phyloP scores from a whole-genome alignment of 2,888 invertebrate species.

The Ochlodes sylvanus region DNA sequence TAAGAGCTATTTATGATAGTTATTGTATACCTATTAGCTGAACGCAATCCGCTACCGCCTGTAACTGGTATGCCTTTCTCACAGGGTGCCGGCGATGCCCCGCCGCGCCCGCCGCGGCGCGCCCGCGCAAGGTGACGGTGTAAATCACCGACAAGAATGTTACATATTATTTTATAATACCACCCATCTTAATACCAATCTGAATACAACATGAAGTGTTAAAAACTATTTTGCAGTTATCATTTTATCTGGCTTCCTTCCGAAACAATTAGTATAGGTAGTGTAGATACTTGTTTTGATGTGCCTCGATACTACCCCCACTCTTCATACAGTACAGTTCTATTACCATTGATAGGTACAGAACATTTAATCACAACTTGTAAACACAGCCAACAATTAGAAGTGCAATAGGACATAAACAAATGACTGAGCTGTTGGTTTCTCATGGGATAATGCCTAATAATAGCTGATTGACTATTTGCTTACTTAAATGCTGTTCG shows the following conservation, averaged over 20 bases:
- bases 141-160: slow-evolving; percentile 53
- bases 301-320: no score
- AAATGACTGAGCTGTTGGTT: not conserved
- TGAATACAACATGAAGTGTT: no score
- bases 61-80: slow-evolving; percentile 53
- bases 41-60: slow-evolving; percentile 40
- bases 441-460: slow-evolving; percentile 29
- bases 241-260: no score
- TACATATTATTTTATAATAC: slow-evolving; percentile 38
- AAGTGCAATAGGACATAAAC: not conserved
- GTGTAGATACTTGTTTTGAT: no score
- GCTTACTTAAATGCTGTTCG: slow-evolving; percentile 40
- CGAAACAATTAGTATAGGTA: no score
- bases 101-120: slow-evolving; percentile 57
- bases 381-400: no score
- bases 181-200: slow-evolving; percentile 22
- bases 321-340: no score
- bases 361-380: no score
- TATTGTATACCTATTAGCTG: no score
- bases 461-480: slow-evolving; percentile 28
- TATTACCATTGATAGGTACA: no score
- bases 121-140: slow-evolving; percentile 59
- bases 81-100: slow-evolving; percentile 59
- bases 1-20: no score
- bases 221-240: no score